A percentile compares a stretch with the other conserved stretches of the same genome.
Conservation (phyloP, 1,140 invertebrate genomes). For the Lasioglossum baleicum region DNA sequence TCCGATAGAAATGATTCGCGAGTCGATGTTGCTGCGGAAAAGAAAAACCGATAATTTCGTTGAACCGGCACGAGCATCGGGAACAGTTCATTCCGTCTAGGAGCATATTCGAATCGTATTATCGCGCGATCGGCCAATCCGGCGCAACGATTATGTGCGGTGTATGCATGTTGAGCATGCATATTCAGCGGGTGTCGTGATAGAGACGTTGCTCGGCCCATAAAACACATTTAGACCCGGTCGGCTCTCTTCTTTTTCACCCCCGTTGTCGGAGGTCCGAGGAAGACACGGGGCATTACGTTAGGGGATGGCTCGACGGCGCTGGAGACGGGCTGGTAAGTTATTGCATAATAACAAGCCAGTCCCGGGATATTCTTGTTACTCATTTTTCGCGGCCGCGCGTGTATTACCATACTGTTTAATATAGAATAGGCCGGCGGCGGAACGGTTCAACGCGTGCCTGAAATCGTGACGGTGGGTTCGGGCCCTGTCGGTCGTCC, state of each 20-base stretch:
- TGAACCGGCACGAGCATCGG: too few species aligned
- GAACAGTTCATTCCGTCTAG: neutral
- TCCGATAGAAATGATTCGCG: too few species aligned
- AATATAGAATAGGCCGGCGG: constrained; percentile 72
- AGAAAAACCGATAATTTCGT: neutral
- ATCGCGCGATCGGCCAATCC: constrained; percentile 64
- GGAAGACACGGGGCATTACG: constrained; percentile 33
- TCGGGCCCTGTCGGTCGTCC: neutral
- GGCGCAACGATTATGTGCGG: constrained; percentile 54
- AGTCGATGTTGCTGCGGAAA: too few species aligned
- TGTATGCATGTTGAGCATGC: constrained; percentile 57
- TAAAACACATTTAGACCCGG: constrained; percentile 73
- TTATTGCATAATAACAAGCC: constrained; percentile 80
- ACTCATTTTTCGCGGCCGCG: constrained; percentile 71
- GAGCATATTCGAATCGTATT: constrained; percentile 57
- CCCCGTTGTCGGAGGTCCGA: constrained; percentile 8
- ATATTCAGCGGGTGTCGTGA: constrained; percentile 69
- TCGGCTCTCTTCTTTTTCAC: constrained; percentile 39
- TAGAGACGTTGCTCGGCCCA: constrained; percentile 74
- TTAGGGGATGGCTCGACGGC: constrained; percentile 3
- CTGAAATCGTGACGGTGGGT: constrained; percentile 34
- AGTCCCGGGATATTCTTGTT: constrained; percentile 70
- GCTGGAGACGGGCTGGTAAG: constrained; percentile 65
- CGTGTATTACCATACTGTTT: constrained; percentile 76
- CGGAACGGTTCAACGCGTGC: constrained; percentile 14